A percentile compares a stretch with the other conserved stretches of the same genome.
Conservation (phyloP, 2,888 invertebrate species). For the Rutpela maculata region DNA sequence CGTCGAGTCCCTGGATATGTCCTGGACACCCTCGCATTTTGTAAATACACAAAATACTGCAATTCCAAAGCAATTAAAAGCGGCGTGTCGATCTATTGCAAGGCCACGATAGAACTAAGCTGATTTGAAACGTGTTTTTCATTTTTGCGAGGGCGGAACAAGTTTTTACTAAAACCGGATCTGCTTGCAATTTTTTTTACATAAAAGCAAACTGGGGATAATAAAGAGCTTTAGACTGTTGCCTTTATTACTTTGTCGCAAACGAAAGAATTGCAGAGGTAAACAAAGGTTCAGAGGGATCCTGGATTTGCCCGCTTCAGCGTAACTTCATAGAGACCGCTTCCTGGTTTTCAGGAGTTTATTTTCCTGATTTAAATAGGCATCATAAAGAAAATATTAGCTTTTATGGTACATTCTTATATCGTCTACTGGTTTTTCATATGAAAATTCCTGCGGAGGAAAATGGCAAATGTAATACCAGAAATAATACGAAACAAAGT, state of each 20-base stretch:
- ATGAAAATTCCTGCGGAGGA: neutral
- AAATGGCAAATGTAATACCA: neutral
- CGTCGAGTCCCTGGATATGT: slow-evolving; percentile 4
- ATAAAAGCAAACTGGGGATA: slow-evolving; percentile 26
- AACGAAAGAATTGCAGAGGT: neutral
- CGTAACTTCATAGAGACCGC: neutral
- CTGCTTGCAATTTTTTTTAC: slow-evolving; percentile 54
- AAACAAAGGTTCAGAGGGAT: neutral
- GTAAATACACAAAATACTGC: slow-evolving; percentile 18
- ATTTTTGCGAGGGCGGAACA: slow-evolving; percentile 64
- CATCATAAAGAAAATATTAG: neutral
- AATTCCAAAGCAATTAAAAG: slow-evolving; percentile 15
- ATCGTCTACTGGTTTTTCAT: neutral
- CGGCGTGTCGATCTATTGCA: slow-evolving; percentile 50
- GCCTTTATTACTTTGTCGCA: neutral
- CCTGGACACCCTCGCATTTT: slow-evolving; percentile 28
- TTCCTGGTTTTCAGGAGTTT: slow-evolving; percentile 1
- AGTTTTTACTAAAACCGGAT: slow-evolving; percentile 63
- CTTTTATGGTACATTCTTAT: neutral
- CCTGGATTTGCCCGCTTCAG: neutral
- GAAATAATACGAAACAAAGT: too few relatives aligned
- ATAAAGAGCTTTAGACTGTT: neutral
- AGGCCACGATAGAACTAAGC: slow-evolving; percentile 57
- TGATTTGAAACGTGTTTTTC: slow-evolving; percentile 54
- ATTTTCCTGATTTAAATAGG: neutral